Evolutionary conservation across 2,113 vertebrate species (phyloP), one percentile per base, ranked within the genome.

Genomic region (Colistium nudipinnis): DNA sequence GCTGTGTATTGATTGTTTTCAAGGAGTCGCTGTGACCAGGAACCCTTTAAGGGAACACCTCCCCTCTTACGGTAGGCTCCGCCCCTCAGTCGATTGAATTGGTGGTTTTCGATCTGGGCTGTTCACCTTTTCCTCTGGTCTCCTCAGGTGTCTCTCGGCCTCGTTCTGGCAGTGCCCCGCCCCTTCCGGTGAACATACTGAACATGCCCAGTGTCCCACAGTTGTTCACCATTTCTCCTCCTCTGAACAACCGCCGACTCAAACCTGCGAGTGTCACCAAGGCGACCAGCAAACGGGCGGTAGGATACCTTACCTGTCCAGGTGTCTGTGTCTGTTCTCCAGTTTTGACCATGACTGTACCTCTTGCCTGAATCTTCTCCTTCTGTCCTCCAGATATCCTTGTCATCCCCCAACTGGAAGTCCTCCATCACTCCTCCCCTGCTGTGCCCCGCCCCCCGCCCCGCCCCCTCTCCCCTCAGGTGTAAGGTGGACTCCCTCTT

Each of bases 401-500:
- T 35, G 4, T 0, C 43, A 14, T 10, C 36, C 6, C 51, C 87
- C 92, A 70, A 39, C 27, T 66, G 47, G 67, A 79, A 49, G 51
- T 35, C 31, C 25, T 35, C 60, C 57, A 1, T 9, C 43, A 44
- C 41, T n/a, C 41, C 16, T 38, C 48, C 25, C 0, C 13, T 1
- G 16, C 35, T 54, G 3, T n/a, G 8, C 25, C 27, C 52, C 0
- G 24, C 41, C 22, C 41, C 12, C 20, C 43, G 95, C 33, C 95
- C 94, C 0, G 87, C 95, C 2, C 95, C 96, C 30, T 96, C 96
- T 52, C 95, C 96, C 3, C 93, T 91, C 68, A 94, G 97, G 87
- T 96, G 95, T 70, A 96, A 95, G 70, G 93, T 98, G 90, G 97
- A 98, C 91, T 96, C 95, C 84, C 93, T 98, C 81, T 91, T 98